These are phyloP conservation scores for Saturnia japonica DNA, from an alignment of 2,888 invertebrate species.

Conservation along the genomic window DNA sequence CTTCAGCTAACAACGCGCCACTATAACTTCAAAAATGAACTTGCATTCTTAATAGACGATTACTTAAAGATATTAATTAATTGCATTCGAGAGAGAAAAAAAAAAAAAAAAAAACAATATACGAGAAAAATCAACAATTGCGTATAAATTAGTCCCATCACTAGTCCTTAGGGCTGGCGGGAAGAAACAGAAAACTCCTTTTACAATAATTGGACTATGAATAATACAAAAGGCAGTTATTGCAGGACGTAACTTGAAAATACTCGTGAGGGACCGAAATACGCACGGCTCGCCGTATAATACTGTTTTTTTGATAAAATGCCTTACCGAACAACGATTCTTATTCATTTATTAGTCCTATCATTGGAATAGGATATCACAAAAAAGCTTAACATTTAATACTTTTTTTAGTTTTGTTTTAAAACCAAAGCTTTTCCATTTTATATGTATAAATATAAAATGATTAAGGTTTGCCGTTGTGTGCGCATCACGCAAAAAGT, in stretches of 20 bases:
- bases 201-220: conserved; percentile 81
- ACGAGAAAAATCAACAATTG: not conserved
- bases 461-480: too few relatives aligned
- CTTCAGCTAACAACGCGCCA: too few relatives aligned
- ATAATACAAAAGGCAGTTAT: conserved; percentile 80
- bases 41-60: too few relatives aligned
- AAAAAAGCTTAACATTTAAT: not conserved
- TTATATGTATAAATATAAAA: too few relatives aligned
- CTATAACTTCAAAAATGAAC: too few relatives aligned
- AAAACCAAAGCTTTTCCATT: not conserved
- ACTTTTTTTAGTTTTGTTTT: not conserved
- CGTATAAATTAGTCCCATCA: conserved; percentile 16
- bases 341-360: conserved; percentile 20
- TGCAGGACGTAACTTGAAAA: conserved; percentile 65
- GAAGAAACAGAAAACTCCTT: conserved; percentile 73
- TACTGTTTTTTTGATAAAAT: conserved; percentile 27
- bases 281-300: conserved; percentile 11
- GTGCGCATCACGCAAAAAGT: too few relatives aligned
- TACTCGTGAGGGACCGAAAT: conserved; percentile 47
- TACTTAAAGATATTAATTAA: too few relatives aligned
- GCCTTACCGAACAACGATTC: conserved; percentile 13
- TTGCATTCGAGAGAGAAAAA: too few relatives aligned
- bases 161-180: conserved; percentile 22
- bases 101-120: not conserved
- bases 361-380: conserved; percentile 4